A percentile compares a stretch with the other conserved stretches of the same genome.
phyloP scores from a whole-genome alignment of 2,797 vertebrate genomes.

The Erethizon dorsatum region DNA sequence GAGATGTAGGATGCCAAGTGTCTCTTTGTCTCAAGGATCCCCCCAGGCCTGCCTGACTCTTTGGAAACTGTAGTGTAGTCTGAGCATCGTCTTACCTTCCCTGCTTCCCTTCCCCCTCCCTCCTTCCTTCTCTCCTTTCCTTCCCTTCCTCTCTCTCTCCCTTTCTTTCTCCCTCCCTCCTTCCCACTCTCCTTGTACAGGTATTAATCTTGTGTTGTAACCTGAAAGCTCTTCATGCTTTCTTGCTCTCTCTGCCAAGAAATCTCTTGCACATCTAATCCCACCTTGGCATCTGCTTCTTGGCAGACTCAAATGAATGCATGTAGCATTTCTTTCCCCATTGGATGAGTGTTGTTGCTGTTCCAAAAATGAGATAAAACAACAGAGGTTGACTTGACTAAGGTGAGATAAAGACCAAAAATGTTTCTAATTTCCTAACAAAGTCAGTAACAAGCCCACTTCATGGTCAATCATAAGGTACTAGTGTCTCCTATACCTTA shows the following conservation, averaged over 20 bases:
- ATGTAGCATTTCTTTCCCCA: not conserved
- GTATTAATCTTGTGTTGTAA: not conserved
- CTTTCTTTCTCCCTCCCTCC: too few relatives aligned
- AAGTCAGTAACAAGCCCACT: not conserved
- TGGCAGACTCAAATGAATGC: not conserved
- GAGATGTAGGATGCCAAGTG: not conserved
- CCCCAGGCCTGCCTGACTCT: not conserved
- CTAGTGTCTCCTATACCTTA: not conserved
- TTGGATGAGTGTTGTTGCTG: not conserved
- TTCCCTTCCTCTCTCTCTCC: not conserved
- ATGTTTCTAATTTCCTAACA: conserved; percentile 12
- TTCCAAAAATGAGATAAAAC: not conserved
- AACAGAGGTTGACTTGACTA: not conserved
- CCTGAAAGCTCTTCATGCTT: not conserved
- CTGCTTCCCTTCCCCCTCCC: too few relatives aligned
- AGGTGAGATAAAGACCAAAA: not conserved
- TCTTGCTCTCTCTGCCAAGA: not conserved
- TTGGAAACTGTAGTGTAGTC: not conserved
- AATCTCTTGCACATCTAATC: not conserved
- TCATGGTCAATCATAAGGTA: conserved; percentile 6
- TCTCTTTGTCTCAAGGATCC: not conserved
- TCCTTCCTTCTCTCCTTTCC: not conserved
- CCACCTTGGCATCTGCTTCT: not conserved
- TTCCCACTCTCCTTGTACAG: not conserved
- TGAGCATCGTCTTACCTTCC: not conserved